Conservation (phyloP, 2,888 invertebrate genomes). For the Charanyca ferruginea region DNA sequence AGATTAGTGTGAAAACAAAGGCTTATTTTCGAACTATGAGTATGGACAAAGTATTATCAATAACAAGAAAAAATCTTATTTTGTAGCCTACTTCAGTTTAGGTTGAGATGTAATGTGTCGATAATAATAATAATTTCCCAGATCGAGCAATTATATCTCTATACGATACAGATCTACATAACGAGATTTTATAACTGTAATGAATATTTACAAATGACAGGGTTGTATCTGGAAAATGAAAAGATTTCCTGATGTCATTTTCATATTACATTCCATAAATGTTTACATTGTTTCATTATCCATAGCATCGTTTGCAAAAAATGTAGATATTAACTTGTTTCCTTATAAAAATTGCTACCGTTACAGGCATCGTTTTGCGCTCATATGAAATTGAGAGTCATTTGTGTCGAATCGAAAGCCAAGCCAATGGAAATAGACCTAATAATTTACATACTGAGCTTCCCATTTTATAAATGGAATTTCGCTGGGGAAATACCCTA, state of each 20-base stretch:
- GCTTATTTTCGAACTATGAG: no score
- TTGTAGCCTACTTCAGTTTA: no score
- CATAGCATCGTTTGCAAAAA: conserved; percentile 4
- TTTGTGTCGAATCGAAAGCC: conserved; percentile 42
- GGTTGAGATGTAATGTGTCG: no score
- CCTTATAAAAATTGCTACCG: conserved; percentile 17
- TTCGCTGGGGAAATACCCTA: conserved; percentile 15
- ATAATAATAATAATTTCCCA: no score
- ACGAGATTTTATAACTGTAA: neutral
- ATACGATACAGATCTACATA: no score
- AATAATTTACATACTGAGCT: conserved; percentile 46
- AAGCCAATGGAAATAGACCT: conserved; percentile 29
- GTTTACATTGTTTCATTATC: conserved; percentile 5
- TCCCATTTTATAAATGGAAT: conserved; percentile 37
- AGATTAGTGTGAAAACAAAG: no score
- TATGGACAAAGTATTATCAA: no score
- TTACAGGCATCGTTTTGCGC: conserved; percentile 19
- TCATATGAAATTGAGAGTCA: conserved; percentile 34
- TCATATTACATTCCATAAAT: neutral
- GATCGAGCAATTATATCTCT: no score
- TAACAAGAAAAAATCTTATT: no score
- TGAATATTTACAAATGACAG: neutral
- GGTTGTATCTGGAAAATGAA: neutral
- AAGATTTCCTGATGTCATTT: neutral
- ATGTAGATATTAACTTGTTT: conserved; percentile 22